Evolutionary conservation across 2,113 vertebrate genomes (phyloP).

Genomic region (Columba janthina): DNA sequence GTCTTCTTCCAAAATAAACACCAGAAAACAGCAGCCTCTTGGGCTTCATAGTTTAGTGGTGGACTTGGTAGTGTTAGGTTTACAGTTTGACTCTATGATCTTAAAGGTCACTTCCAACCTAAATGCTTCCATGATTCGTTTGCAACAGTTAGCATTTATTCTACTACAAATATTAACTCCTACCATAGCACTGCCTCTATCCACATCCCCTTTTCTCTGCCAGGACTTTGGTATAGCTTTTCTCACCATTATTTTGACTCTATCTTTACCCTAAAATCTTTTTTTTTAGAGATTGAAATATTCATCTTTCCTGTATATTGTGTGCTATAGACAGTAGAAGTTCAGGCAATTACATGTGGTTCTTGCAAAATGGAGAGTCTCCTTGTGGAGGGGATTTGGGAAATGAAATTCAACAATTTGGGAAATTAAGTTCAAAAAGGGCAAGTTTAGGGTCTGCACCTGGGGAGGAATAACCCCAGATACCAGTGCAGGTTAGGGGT

Average conservation of each 20-base stretch:
- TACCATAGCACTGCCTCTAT: not conserved
- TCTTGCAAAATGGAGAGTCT: not conserved
- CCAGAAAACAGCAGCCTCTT: not conserved
- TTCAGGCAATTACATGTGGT: not conserved
- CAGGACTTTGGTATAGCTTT: rapidly evolving
- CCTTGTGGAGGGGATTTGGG: not conserved
- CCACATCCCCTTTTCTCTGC: not conserved
- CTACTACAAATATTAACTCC: not conserved
- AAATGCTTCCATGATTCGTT: not conserved
- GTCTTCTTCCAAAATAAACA: not conserved
- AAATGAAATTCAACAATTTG: too few relatives aligned
- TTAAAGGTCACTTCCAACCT: not conserved
- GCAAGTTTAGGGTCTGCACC: too few relatives aligned
- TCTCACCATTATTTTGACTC: not conserved
- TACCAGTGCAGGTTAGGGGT: too few relatives aligned
- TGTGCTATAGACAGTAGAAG: not conserved
- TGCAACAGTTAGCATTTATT: not conserved
- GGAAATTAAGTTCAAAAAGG: too few relatives aligned
- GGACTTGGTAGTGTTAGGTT: not conserved
- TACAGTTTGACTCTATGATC: rapidly evolving
- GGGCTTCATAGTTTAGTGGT: not conserved
- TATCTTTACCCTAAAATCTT: not conserved
- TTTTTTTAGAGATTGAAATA: not conserved
- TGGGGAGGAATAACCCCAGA: too few relatives aligned
- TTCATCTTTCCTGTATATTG: not conserved